Evolutionary conservation across 2,113 vertebrate species (phyloP), one percentile per base, ranked within the genome.

Genomic region (Leucosticte australis): DNA sequence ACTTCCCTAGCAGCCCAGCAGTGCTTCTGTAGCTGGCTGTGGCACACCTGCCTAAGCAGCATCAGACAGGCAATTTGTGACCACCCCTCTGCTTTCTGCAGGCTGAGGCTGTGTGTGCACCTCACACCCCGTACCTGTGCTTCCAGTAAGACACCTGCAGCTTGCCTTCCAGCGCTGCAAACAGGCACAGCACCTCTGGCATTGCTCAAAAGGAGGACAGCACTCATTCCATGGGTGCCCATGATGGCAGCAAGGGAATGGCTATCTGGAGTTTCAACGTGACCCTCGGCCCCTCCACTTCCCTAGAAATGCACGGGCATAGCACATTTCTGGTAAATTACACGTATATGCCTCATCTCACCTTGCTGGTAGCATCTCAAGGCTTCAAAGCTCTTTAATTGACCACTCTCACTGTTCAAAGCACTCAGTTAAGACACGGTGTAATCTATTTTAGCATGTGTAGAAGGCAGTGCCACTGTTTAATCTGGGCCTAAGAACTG

Each of bases 261-360:
- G 0, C 35, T 23, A 0, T 2, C 22, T 30, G 56, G 37, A 64
- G 60, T 21, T 78, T 55, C 39, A 85, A 23, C 7, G 15, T 2
- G 24, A 44, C 5, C 46, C 42, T 86, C 76, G 44, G 39, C 18
- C 13, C 12, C 39, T 71, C 18, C 4, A 4, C 14, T 28, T 28
- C 30, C 75, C 63, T 26, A n/a, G 55, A 83, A 77, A 59, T 1
- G 9, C 2, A 3, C 27, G 65, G 23, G n/a, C 21, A 23, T 30
- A 8, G 30, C 37, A 70, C 13, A 39, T 79, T 81, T 69, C 46
- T 83, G 53, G 50, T 55, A 3, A 65, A 79, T 13, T 13, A 37
- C 10, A 6, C 0, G 3, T 12, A 4, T 28, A 4, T 31, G 33
- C 30, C 24, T 88, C 59, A 65, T 31, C 17, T 89, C 28, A 65